Evolutionary conservation across 2,797 vertebrate species (phyloP).

Genomic region (Sebastes kiyomatsui): DNA sequence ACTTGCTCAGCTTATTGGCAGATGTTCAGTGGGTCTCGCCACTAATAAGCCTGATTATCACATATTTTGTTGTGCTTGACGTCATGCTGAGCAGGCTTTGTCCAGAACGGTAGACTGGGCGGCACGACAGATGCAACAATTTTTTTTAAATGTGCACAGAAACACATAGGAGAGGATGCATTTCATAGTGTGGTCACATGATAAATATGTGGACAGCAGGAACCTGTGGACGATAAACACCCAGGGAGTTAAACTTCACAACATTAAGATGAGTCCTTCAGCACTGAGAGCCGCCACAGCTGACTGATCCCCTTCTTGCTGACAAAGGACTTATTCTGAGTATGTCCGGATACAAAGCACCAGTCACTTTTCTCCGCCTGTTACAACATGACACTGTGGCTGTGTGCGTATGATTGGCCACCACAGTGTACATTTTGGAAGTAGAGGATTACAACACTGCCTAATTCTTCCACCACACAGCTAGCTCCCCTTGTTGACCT

Average conservation of each 20-base stretch:
- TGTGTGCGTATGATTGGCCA: neutral
- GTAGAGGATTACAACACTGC: slow-evolving; percentile 39
- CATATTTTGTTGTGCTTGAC: slow-evolving; percentile 12
- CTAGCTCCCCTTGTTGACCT: slow-evolving; percentile 68
- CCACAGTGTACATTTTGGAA: slow-evolving; percentile 40
- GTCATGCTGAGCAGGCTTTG: neutral
- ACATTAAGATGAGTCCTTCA: slow-evolving; percentile 11
- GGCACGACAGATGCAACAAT: neutral
- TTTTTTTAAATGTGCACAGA: neutral
- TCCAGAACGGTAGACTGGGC: neutral
- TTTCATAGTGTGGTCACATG: neutral
- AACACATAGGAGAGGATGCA: neutral
- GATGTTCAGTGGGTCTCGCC: neutral
- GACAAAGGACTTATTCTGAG: slow-evolving; percentile 62
- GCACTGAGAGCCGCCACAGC: slow-evolving; percentile 20
- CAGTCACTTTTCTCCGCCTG: slow-evolving; percentile 50
- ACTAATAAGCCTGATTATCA: slow-evolving; percentile 31
- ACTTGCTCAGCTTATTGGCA: slow-evolving; percentile 9
- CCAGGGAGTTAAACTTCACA: slow-evolving; percentile 3
- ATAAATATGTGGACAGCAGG: neutral
- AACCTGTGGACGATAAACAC: neutral
- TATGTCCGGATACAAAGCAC: slow-evolving; percentile 52
- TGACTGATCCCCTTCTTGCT: slow-evolving; percentile 54
- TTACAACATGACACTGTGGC: slow-evolving; percentile 58
- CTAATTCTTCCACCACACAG: slow-evolving; percentile 47